phyloP scores from a whole-genome alignment of 2,888 invertebrate genomes.

The Sycophila texana region DNA sequence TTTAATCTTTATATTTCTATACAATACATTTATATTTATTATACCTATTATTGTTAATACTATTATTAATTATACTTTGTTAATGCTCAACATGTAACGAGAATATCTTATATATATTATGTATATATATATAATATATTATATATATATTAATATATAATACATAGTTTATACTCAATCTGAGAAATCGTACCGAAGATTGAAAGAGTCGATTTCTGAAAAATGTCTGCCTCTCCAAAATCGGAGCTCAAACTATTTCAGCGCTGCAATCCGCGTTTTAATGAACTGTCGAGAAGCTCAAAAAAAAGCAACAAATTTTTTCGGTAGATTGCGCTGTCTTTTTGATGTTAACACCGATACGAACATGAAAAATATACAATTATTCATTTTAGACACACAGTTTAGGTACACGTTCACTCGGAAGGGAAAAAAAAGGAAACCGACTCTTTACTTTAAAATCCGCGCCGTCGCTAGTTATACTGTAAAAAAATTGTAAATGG shows the following conservation, averaged over 20 bases:
- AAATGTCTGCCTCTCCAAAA: constrained; percentile 2
- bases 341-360: constrained; percentile 1
- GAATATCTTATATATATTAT: background rate
- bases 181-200: background rate
- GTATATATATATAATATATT: background rate
- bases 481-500: too few species aligned
- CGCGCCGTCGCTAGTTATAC: background rate
- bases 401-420: background rate
- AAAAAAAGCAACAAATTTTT: constrained; percentile 28
- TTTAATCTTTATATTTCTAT: constrained; percentile 39
- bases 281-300: constrained; percentile 36
- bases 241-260: constrained; percentile 11
- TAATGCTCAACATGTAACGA: constrained; percentile 16
- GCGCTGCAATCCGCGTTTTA: background rate
- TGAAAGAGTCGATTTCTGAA: constrained; percentile 2
- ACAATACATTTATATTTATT: constrained; percentile 38
- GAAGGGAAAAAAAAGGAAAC: background rate
- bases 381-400: background rate
- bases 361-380: background rate
- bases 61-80: too few species aligned
- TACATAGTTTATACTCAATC: constrained; percentile 23
- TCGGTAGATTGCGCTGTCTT: constrained; percentile 8
- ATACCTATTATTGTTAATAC: constrained; percentile 28
- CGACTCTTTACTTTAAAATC: constrained; percentile 7
- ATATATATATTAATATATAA: background rate